Evolutionary conservation across 2,888 invertebrate genomes (phyloP).

Genomic region (Sminthurides aquaticus): DNA sequence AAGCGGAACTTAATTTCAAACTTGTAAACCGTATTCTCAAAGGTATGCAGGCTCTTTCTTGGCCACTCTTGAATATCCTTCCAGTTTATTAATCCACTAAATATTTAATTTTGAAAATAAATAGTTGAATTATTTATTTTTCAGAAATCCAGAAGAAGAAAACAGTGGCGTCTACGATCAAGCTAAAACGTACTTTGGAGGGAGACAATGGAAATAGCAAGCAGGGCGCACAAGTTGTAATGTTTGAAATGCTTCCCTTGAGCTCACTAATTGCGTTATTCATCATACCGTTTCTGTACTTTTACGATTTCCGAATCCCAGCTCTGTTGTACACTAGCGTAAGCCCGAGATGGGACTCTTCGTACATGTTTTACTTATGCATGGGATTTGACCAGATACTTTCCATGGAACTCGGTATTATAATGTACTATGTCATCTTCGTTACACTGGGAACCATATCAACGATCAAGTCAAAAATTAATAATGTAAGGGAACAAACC

Average conservation of each 20-base stretch:
- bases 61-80: too few species aligned
- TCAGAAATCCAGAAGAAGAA: background rate
- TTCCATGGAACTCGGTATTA: too few species aligned
- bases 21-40: background rate
- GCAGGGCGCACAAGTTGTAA: background rate
- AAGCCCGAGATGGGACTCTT: background rate
- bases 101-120: too few species aligned
- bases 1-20: background rate
- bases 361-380: background rate
- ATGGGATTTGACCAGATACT: background rate
- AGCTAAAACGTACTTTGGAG: too few species aligned
- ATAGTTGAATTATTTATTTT: too few species aligned
- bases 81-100: too few species aligned
- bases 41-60: too few species aligned
- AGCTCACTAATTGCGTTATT: background rate
- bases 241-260: background rate
- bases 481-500: background rate
- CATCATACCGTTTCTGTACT: background rate
- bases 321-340: background rate
- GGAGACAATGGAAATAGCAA: too few species aligned
- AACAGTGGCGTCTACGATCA: too few species aligned
- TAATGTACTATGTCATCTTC: constrained; percentile 1
- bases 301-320: background rate
- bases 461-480: background rate
- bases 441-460: background rate